Conservation (phyloP, 2,888 invertebrate species). For the Magallana nippona region DNA sequence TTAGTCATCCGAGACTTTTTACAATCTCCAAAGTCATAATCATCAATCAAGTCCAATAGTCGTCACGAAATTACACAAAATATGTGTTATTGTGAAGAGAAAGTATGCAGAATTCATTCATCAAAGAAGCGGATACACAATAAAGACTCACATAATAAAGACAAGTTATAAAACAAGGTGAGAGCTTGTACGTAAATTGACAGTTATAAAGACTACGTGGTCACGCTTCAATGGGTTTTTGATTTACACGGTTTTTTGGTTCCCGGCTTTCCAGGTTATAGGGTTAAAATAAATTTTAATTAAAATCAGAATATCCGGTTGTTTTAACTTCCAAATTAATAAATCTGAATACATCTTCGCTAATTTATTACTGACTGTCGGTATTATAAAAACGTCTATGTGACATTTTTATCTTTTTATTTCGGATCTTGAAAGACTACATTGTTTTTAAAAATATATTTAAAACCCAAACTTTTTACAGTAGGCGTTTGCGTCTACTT, state of each 20-base stretch:
- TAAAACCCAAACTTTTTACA: too few species aligned
- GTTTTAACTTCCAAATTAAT: background rate
- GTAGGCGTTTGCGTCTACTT: too few species aligned
- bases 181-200: constrained; percentile 20
- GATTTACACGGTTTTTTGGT: background rate
- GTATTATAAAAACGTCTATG: too few species aligned
- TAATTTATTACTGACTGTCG: too few species aligned
- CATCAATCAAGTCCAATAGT: constrained; percentile 18
- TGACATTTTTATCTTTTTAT: too few species aligned
- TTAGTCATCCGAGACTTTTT: constrained; percentile 8
- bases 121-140: constrained; percentile 23
- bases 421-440: too few species aligned
- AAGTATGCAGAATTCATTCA: constrained; percentile 20
- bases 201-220: background rate
- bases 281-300: background rate
- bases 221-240: background rate
- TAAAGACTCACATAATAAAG: background rate
- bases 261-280: background rate
- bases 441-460: too few species aligned
- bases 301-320: background rate
- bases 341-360: too few species aligned
- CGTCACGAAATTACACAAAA: constrained; percentile 24
- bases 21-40: constrained; percentile 13
- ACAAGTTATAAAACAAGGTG: constrained; percentile 27
- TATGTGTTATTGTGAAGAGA: constrained; percentile 23